Conservation (phyloP, 2,888 invertebrate species). For the Melipona beecheii region DNA sequence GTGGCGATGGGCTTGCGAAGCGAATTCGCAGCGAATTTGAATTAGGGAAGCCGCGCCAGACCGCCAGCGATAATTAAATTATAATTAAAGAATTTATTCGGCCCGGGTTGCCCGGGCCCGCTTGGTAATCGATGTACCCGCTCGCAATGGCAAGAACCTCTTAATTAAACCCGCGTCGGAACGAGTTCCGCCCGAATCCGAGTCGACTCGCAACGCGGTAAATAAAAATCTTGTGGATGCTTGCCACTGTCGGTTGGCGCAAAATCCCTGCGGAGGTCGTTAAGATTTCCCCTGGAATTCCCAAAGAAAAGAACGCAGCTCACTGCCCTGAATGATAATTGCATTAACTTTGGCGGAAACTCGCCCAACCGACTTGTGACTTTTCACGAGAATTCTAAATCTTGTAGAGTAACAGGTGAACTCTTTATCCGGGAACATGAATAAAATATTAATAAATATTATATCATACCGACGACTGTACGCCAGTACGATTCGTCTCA, state of each 20-base stretch:
- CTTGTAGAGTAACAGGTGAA: too few species aligned
- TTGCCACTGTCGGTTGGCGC: neutral
- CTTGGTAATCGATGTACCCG: constrained; percentile 16
- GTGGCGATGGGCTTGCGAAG: constrained; percentile 4
- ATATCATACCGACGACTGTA: too few species aligned
- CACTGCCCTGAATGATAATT: neutral
- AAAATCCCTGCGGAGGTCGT: neutral
- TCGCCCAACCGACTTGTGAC: neutral
- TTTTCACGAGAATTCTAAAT: too few species aligned
- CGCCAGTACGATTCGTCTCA: too few species aligned
- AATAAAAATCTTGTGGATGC: constrained; percentile 2
- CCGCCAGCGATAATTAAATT: constrained; percentile 49
- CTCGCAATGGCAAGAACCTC: constrained; percentile 35
- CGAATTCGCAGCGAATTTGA: constrained; percentile 11
- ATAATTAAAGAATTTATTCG: constrained; percentile 53
- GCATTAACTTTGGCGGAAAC: neutral
- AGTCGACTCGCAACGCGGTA: constrained; percentile 7
- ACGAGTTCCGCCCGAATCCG: constrained; percentile 24
- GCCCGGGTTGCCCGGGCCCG: neutral
- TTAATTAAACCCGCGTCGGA: constrained; percentile 48
- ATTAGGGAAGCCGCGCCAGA: constrained; percentile 18
- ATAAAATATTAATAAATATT: too few species aligned
- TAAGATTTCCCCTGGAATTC: neutral
- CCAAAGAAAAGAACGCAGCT: neutral
- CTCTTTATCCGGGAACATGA: too few species aligned